Conservation (phyloP, 2,113 vertebrate species). For the Sorex araneus region DNA sequence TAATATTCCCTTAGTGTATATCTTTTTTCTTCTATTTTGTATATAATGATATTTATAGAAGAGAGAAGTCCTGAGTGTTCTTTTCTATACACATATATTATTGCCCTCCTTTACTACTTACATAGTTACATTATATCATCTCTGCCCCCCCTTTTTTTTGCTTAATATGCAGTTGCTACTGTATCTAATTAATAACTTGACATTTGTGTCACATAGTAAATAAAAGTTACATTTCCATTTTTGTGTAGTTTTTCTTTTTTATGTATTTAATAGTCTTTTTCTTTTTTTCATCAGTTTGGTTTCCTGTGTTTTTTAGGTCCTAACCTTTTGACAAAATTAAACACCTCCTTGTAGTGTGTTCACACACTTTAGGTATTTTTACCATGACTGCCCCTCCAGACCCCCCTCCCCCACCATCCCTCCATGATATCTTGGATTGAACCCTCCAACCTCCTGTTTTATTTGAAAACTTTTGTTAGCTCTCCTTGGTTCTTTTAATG, state of each 20-base stretch:
- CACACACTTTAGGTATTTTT: background rate
- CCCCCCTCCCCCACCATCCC: too few relatives aligned
- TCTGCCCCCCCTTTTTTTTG: background rate
- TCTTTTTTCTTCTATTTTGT: slow-evolving; percentile 23
- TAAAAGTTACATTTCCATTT: slow-evolving; percentile 35
- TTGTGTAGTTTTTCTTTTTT: slow-evolving; percentile 2
- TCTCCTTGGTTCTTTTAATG: background rate
- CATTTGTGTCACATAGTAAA: background rate
- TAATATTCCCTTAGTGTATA: background rate
- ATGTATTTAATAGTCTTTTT: background rate
- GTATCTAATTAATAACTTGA: background rate
- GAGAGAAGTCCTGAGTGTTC: too few relatives aligned
- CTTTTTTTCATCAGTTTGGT: slow-evolving; percentile 38
- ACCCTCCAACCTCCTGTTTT: background rate
- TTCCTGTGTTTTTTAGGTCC: background rate
- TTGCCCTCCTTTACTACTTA: too few relatives aligned
- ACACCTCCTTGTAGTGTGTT: slow-evolving; percentile 25
- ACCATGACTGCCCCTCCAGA: background rate
- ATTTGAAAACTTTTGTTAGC: slow-evolving; percentile 9
- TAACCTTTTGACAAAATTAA: background rate
- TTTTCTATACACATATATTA: too few relatives aligned
- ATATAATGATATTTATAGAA: background rate
- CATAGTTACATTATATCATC: background rate
- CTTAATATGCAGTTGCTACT: background rate
- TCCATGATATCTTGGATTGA: background rate